phyloP scores from a whole-genome alignment of 1,140 invertebrate species.

The Chelonus insularis region DNA sequence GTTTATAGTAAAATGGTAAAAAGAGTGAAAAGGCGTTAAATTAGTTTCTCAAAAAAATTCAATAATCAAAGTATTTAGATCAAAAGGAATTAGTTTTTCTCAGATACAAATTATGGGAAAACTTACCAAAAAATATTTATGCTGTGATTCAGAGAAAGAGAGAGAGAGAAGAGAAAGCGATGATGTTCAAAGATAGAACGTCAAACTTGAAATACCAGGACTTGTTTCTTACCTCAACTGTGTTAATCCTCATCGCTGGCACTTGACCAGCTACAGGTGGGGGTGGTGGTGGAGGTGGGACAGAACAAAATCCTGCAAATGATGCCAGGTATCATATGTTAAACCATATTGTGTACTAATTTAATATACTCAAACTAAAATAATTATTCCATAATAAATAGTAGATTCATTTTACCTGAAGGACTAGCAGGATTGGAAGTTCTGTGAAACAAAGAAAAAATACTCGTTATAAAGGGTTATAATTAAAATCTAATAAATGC shows the following conservation, averaged over 20 bases:
- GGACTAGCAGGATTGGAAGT: too few relatives aligned
- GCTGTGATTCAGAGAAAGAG: background rate
- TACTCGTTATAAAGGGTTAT: background rate
- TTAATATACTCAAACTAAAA: too few relatives aligned
- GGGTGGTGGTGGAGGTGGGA: slow-evolving; percentile 58
- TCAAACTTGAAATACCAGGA: slow-evolving; percentile 22
- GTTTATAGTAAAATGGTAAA: too few relatives aligned
- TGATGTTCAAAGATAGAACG: background rate
- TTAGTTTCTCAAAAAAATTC: too few relatives aligned
- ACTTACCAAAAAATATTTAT: background rate
- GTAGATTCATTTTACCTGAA: too few relatives aligned
- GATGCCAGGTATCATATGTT: background rate
- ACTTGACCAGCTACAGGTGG: slow-evolving; percentile 60
- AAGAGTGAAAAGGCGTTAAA: too few relatives aligned
- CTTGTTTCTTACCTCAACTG: slow-evolving; percentile 53
- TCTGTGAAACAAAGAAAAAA: too few relatives aligned
- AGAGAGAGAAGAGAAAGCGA: slow-evolving; percentile 12
- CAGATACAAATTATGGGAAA: background rate
- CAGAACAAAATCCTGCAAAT: slow-evolving; percentile 50
- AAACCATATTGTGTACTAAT: too few relatives aligned
- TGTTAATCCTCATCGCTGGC: slow-evolving; percentile 61
- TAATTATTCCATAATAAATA: too few relatives aligned
- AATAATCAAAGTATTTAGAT: too few relatives aligned
- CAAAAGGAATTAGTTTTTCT: background rate
- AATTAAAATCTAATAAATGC: background rate